A percentile compares a stretch with the other conserved stretches of the same genome.
These are phyloP conservation scores for Julus scandinavius DNA, from an alignment of 2,888 invertebrate species.

Conservation along the genomic window DNA sequence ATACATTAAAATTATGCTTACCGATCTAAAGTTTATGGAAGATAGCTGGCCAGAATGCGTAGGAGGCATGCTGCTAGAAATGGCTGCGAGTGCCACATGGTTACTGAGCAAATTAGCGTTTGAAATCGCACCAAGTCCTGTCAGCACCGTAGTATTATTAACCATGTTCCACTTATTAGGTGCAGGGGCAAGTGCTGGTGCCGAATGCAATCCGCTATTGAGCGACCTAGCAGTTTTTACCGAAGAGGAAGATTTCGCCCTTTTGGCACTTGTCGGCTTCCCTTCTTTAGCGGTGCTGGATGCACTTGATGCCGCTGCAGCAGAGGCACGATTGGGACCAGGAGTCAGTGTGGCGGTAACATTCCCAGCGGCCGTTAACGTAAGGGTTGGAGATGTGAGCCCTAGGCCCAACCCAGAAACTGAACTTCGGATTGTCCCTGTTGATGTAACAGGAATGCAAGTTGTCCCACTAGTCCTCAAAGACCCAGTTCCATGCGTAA, in stretches of 20 bases:
- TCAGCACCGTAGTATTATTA: conserved; percentile 56
- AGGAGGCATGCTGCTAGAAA: conserved; percentile 47
- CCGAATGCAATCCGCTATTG: neutral
- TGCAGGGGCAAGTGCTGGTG: conserved; percentile 47
- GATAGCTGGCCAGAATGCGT: conserved; percentile 48
- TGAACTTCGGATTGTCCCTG: conserved; percentile 42
- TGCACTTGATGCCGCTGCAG: conserved; percentile 29
- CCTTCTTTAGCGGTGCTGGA: conserved; percentile 41
- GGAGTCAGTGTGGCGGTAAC: neutral
- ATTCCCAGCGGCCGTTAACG: conserved; percentile 33
- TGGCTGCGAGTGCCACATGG: conserved; percentile 26
- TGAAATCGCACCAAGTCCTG: conserved; percentile 56
- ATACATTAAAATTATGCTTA: conserved; percentile 24
- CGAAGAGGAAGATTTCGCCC: conserved; percentile 51
- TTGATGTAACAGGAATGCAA: conserved; percentile 41
- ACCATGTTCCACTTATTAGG: conserved; percentile 52
- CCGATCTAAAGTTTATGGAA: conserved; percentile 49
- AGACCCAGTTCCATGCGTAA: conserved; percentile 33
- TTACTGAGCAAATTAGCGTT: conserved; percentile 56
- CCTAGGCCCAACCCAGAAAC: conserved; percentile 40
- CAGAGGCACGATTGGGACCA: conserved; percentile 55
- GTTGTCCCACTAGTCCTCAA: conserved; percentile 50
- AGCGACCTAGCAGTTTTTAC: conserved; percentile 23
- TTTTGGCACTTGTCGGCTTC: conserved; percentile 37
- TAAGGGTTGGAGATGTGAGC: conserved; percentile 20